Percentiles rank a stretch among this genome's conserved stretches.
Evolutionary conservation across 2,797 vertebrate genomes (phyloP).

Genomic region (Sus cebifrons): DNA sequence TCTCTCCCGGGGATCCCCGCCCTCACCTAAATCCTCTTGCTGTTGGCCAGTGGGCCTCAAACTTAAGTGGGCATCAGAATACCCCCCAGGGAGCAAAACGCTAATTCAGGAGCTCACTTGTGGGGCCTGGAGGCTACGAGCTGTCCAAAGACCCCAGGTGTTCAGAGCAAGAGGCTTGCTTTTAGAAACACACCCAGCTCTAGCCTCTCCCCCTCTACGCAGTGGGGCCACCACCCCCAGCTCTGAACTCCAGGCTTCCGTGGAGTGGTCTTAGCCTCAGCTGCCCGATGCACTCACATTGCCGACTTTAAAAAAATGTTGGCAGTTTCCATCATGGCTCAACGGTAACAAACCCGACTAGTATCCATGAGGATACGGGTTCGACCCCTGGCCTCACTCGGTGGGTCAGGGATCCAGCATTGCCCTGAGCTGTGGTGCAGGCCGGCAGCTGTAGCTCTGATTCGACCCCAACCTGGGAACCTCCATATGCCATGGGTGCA

Average conservation of each 20-base stretch:
- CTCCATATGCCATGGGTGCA: too few species aligned
- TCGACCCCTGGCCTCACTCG: too few species aligned
- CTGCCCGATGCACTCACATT: background rate
- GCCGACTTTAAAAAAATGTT: background rate
- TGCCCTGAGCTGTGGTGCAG: too few species aligned
- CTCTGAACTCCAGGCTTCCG: background rate
- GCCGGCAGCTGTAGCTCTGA: too few species aligned
- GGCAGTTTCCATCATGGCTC: too few species aligned
- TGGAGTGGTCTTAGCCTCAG: rapidly evolving
- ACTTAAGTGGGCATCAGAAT: background rate
- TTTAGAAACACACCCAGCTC: background rate
- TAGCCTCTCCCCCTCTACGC: background rate
- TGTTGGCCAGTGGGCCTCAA: background rate
- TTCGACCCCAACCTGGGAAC: too few species aligned
- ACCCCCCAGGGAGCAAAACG: background rate
- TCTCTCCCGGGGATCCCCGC: background rate
- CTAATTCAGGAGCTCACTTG: background rate
- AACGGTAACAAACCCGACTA: too few species aligned
- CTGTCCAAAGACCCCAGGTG: background rate
- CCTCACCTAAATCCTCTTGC: background rate
- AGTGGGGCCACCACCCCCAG: too few species aligned
- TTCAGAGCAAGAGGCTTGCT: background rate
- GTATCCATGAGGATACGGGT: too few species aligned
- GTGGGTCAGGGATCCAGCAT: too few species aligned
- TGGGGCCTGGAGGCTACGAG: background rate